Base-by-base conservation (phyloP, 2,888 invertebrate species). In the Catocala sponsa region DNA sequence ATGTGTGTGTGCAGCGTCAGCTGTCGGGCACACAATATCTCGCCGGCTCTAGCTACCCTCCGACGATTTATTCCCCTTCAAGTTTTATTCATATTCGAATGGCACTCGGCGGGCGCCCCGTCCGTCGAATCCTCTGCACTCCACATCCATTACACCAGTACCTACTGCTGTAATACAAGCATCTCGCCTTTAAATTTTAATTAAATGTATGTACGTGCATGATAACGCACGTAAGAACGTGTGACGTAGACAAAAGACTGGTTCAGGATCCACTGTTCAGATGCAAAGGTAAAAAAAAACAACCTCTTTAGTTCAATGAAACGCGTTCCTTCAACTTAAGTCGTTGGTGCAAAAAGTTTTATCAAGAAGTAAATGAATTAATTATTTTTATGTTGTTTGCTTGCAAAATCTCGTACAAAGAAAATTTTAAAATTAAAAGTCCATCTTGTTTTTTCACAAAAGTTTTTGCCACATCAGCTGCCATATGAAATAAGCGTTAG, bases 61-160 rank as follows among this genome's bases (percentile, higher is more conserved):
- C 81, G 66, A 76, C 81, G 83, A 87, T 88, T 89, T 90, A 87
- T 89, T 89, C 85, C 87, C 88, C 88, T 87, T 88, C 83, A 85
- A 89, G 79, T 89, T 90, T 90, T 90, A 91, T 91, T 91, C 89
- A 91, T 90, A 88, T 88, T 86, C 83, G 85, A 88, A 89, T 85
- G 78, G 82, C 80, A 72, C 80, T 83, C 81, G 83, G 73, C 68
- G 67, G 60, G 70, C 66, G 72, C 70, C 72, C 61, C 61, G 65
- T 25, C 68, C 63, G 63, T 66, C 25, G 15, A 42, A 61, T 11
- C 51, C 60, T 61, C 64, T 60, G 53, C 75, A 74, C 75, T 70
- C 77, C 70, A 72, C 76, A 77, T 78, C 68, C 63, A 74, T 79
- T 75, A 73, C 67, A 83, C 83, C 72, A 79, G 65, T 79, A 65